A percentile compares a stretch with the other conserved stretches of the same genome.
Evolutionary conservation across 2,113 vertebrate genomes (phyloP).

Genomic region (Callithrix jacchus): DNA sequence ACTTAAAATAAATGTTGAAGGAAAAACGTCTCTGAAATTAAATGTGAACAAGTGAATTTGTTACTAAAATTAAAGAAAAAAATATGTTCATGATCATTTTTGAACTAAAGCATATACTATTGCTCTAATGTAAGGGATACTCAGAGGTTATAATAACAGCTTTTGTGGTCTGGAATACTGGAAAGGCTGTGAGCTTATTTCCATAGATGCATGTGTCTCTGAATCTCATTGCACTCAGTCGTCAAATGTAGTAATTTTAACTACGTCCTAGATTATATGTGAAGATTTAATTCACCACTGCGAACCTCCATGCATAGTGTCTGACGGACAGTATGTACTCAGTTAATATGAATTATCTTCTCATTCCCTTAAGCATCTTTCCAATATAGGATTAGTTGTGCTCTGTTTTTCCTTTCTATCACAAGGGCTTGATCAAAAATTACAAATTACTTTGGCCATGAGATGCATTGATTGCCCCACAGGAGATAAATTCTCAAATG

Average conservation of each 20-base stretch:
- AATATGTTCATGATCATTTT: neutral
- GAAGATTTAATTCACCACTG: neutral
- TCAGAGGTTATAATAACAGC: neutral
- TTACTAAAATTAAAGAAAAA: neutral
- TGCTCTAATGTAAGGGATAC: neutral
- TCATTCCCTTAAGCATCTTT: neutral
- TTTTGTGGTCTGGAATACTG: neutral
- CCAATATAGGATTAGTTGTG: neutral
- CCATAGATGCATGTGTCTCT: neutral
- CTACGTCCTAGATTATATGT: neutral
- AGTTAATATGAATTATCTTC: neutral
- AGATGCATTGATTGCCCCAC: neutral
- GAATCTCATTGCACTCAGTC: rapidly evolving
- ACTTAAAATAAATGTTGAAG: too few species aligned
- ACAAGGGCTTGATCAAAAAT: neutral
- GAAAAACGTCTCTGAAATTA: neutral
- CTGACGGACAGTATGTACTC: neutral
- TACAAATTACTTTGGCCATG: neutral
- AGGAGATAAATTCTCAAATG: neutral
- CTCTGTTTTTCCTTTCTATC: neutral
- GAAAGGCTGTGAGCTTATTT: neutral
- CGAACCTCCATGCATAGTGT: neutral
- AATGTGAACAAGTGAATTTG: neutral
- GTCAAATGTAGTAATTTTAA: neutral
- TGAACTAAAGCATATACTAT: rapidly evolving